Percentiles rank a stretch among this genome's conserved stretches.
These are phyloP conservation scores for Linnaemya tessellans DNA, from an alignment of 2,888 invertebrate species.

Conservation along the genomic window DNA sequence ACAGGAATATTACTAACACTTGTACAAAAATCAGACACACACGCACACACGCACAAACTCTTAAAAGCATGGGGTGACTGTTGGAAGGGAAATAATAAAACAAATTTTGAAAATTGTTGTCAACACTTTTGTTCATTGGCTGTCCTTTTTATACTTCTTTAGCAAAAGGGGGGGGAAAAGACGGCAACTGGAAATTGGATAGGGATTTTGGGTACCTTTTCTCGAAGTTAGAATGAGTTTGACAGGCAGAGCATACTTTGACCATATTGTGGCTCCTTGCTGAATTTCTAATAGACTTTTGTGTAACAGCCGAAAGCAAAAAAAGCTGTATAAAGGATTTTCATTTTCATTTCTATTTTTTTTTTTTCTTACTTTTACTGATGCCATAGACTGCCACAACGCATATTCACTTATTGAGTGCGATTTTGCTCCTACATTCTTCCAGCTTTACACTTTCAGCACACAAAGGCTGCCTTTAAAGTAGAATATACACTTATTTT, in stretches of 20 bases:
- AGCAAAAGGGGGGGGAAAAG: not conserved
- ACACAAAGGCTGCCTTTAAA: constrained; percentile 18
- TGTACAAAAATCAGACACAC: not conserved
- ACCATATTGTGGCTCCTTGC: constrained; percentile 23
- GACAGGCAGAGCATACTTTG: not conserved
- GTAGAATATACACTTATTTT: constrained; percentile 18
- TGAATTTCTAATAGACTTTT: constrained; percentile 27
- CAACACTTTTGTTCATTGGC: constrained; percentile 62
- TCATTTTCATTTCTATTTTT: not conserved
- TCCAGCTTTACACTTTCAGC: constrained; percentile 46
- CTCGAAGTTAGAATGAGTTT: not conserved
- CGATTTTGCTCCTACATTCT: constrained; percentile 22
- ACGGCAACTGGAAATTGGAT: not conserved
- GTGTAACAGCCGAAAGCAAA: constrained; percentile 28
- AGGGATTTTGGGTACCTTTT: not conserved
- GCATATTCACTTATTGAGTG: constrained; percentile 41
- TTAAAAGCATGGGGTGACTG: not conserved
- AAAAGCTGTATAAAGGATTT: constrained; percentile 5
- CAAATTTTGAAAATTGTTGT: constrained; percentile 69
- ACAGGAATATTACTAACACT: constrained; percentile 37
- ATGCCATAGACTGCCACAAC: constrained; percentile 2
- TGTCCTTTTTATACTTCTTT: not conserved
- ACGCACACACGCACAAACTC: not conserved
- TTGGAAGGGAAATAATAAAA: constrained; percentile 64
- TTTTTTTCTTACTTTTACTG: not conserved